These are phyloP conservation scores for Ctenicera cuprea DNA, from an alignment of 2,888 invertebrate species.

Conservation along the genomic window DNA sequence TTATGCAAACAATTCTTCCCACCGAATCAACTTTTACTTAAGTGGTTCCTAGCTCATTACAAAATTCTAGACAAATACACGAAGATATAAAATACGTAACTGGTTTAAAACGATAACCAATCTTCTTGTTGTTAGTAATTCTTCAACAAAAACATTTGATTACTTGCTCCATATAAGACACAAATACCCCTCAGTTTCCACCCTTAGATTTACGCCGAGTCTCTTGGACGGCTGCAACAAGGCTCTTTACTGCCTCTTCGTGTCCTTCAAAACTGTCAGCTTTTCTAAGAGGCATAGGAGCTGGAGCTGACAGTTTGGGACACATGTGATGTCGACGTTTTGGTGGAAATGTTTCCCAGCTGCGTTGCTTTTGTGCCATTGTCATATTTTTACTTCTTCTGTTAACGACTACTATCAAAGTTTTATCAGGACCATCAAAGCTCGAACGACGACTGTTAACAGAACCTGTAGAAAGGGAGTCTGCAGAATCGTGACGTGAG, in stretches of 20 bases:
- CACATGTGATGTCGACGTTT: constrained; percentile 71
- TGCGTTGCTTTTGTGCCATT: constrained; percentile 77
- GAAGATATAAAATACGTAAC: too few relatives aligned
- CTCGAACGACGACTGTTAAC: constrained; percentile 74
- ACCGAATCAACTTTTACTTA: too few relatives aligned
- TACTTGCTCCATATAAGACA: constrained; percentile 28
- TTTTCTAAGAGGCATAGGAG: constrained; percentile 73
- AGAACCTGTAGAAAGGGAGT: constrained; percentile 75
- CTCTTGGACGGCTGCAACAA: constrained; percentile 81
- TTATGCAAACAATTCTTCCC: too few relatives aligned
- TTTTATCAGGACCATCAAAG: constrained; percentile 73
- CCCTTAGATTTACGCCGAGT: constrained; percentile 75
- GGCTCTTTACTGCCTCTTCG: constrained; percentile 80
- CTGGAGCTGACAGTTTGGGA: constrained; percentile 65
- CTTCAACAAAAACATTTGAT: not conserved
- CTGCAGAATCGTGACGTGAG: constrained; percentile 73
- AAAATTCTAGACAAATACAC: too few relatives aligned
- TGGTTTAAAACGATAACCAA: too few relatives aligned
- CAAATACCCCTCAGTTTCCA: constrained; percentile 63
- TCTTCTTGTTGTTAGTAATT: too few relatives aligned
- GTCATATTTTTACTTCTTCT: constrained; percentile 68
- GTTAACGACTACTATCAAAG: constrained; percentile 75
- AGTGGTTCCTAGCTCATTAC: too few relatives aligned
- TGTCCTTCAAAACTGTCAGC: constrained; percentile 83
- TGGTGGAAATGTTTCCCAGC: constrained; percentile 80